These are phyloP conservation scores for Pocota personata DNA, from an alignment of 2,888 invertebrate species.

Conservation along the genomic window DNA sequence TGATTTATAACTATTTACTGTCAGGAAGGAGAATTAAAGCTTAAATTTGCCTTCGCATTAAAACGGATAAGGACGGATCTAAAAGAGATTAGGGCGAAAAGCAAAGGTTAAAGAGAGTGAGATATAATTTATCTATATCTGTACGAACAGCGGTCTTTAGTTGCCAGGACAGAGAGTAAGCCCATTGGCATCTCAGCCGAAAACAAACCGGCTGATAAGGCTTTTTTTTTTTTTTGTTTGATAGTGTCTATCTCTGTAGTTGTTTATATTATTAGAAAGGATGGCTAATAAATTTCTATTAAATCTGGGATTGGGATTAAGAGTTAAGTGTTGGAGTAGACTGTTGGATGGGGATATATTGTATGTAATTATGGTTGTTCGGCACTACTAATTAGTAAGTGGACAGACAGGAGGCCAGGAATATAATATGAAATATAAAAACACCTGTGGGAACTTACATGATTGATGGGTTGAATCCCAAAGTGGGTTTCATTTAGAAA, in stretches of 20 bases:
- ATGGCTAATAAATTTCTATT: constrained; percentile 17
- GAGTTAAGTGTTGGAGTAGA: neutral
- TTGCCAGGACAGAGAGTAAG: neutral
- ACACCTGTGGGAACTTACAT: neutral
- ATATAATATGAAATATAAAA: neutral
- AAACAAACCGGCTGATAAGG: neutral
- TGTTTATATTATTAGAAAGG: neutral
- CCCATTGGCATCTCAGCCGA: neutral
- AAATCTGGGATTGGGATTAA: constrained; percentile 9
- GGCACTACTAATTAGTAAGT: neutral
- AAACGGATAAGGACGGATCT: constrained; percentile 38
- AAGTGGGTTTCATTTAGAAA: neutral
- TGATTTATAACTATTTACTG: constrained; percentile 64
- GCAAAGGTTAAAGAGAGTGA: constrained; percentile 28
- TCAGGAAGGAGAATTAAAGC: constrained; percentile 29
- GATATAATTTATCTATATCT: constrained; percentile 33
- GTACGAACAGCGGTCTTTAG: neutral
- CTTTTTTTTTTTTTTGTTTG: neutral
- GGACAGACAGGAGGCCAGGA: neutral
- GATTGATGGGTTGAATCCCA: neutral
- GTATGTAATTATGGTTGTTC: neutral
- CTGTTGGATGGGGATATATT: neutral
- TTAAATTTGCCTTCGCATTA: constrained; percentile 61
- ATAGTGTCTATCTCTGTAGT: neutral
- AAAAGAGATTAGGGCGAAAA: constrained; percentile 16